phyloP scores from a whole-genome alignment of 2,113 vertebrate species.

The Mustela lutreola region DNA sequence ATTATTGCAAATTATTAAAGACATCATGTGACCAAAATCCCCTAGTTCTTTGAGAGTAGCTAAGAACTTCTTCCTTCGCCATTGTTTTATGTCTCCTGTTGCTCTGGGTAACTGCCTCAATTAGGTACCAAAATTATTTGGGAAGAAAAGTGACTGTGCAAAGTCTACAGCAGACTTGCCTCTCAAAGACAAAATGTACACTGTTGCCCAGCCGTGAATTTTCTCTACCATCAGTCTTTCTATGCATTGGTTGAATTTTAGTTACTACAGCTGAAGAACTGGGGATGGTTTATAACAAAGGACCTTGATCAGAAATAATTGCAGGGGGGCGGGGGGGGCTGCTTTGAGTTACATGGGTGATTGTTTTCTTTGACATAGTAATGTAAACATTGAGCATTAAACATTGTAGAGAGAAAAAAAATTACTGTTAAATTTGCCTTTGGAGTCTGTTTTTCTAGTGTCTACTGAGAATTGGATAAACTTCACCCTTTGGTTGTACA shows the following conservation, averaged over 20 bases:
- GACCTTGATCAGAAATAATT: background rate
- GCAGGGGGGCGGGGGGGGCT: background rate
- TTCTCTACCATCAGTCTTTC: slow-evolving; percentile 28
- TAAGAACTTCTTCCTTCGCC: background rate
- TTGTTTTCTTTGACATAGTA: slow-evolving; percentile 58
- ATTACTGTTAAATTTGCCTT: slow-evolving; percentile 4
- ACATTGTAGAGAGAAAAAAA: background rate
- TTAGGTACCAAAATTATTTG: slow-evolving; percentile 23
- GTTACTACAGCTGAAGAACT: slow-evolving; percentile 15
- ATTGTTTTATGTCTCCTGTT: background rate
- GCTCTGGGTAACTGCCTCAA: background rate
- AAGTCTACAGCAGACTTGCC: background rate
- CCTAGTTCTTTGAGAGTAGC: background rate
- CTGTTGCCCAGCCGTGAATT: slow-evolving; percentile 11
- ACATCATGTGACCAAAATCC: background rate
- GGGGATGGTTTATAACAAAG: background rate
- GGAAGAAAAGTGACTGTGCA: background rate
- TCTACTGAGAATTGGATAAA: background rate
- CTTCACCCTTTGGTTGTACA: background rate
- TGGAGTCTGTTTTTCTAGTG: background rate
- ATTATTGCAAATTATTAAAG: background rate
- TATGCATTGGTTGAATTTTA: slow-evolving; percentile 49
- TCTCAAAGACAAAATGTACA: background rate
- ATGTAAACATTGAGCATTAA: background rate
- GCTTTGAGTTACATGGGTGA: background rate